Evolutionary conservation across 2,797 vertebrate genomes (phyloP).

Genomic region (Cetoscarus ocellatus): DNA sequence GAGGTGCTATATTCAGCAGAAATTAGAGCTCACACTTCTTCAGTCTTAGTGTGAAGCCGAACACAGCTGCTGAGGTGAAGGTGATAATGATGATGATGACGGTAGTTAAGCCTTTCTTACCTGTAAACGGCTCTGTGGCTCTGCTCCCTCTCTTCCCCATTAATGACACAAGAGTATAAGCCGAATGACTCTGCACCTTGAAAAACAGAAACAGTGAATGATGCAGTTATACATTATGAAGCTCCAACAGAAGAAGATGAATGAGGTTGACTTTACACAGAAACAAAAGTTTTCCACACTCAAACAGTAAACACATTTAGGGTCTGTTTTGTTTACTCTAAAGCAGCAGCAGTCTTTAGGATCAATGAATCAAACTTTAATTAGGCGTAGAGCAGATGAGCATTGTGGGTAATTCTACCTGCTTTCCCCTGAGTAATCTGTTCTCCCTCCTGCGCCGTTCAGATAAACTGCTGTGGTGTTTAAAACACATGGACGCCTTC

Average conservation of each 20-base stretch:
- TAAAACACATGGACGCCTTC: conserved; percentile 29
- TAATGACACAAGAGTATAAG: conserved; percentile 93
- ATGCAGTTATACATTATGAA: neutral
- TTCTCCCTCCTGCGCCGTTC: neutral
- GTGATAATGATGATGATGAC: neutral
- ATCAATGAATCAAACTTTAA: conserved; percentile 38
- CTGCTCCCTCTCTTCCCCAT: conserved; percentile 94
- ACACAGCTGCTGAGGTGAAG: no score
- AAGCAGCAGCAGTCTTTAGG: conserved; percentile 5
- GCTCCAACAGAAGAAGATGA: conserved; percentile 3
- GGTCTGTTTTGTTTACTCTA: neutral
- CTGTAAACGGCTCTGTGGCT: conserved; percentile 95
- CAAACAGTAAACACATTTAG: conserved; percentile 15
- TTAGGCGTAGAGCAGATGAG: conserved; percentile 39
- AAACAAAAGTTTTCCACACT: conserved; percentile 2
- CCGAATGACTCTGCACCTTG: conserved; percentile 95
- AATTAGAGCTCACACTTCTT: no score
- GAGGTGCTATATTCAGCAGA: no score
- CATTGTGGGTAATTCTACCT: conserved; percentile 36
- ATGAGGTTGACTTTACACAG: neutral
- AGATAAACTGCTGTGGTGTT: conserved; percentile 26
- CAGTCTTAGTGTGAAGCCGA: no score
- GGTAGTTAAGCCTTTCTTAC: conserved; percentile 73
- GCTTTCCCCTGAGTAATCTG: conserved; percentile 30
- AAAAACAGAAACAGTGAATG: conserved; percentile 3